These are phyloP conservation scores for Silurus lanzhouensis DNA, from an alignment of 2,797 vertebrate genomes.

Conservation along the genomic window DNA sequence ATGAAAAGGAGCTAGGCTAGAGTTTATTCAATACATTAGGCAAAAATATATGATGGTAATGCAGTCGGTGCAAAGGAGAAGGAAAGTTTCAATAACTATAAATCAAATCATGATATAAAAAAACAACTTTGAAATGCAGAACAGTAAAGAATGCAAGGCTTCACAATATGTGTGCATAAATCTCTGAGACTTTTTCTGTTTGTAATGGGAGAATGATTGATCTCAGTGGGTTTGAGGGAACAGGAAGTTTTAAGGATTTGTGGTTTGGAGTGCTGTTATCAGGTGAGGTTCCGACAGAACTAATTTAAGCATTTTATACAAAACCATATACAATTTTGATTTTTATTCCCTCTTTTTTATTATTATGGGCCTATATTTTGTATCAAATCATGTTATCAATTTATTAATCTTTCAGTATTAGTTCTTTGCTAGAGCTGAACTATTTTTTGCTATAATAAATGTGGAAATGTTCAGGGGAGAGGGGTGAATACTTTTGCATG, in stretches of 20 bases:
- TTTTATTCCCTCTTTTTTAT: neutral
- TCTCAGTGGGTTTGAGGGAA: neutral
- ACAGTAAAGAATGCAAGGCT: neutral
- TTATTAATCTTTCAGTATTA: neutral
- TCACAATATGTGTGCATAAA: neutral
- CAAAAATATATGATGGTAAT: neutral
- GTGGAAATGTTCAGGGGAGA: neutral
- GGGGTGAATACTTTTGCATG: neutral
- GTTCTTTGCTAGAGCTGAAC: no score
- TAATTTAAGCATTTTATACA: no score
- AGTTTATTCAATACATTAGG: neutral
- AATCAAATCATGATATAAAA: neutral
- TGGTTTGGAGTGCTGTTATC: neutral
- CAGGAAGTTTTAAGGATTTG: neutral
- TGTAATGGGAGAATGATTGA: neutral
- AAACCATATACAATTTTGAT: no score
- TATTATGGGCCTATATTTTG: neutral
- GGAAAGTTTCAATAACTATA: neutral
- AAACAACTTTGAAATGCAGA: neutral
- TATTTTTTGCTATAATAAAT: neutral
- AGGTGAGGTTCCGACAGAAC: neutral
- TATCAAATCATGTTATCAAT: neutral
- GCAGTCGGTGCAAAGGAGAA: neutral
- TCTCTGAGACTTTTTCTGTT: neutral
- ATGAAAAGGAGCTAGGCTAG: neutral